Evolutionary conservation across 2,113 vertebrate species (phyloP).

Genomic region (Dinomys branickii): DNA sequence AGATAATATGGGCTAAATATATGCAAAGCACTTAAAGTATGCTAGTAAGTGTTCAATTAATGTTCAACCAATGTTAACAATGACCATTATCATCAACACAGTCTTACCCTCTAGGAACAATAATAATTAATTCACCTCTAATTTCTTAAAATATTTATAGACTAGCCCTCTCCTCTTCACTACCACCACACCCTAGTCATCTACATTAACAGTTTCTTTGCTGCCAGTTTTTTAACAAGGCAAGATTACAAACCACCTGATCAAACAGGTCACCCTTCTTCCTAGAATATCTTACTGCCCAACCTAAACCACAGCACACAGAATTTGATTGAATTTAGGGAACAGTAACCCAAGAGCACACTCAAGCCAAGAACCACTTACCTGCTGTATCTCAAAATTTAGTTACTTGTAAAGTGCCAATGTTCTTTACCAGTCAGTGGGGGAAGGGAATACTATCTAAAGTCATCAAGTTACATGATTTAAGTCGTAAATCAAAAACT

Average conservation of each 20-base stretch:
- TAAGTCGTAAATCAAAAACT: constrained; percentile 31
- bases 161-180: not conserved
- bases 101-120: not conserved
- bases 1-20: not conserved
- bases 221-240: constrained; percentile 12
- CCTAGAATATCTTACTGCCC: not conserved
- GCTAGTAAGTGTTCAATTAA: not conserved
- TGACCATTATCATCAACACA: not conserved
- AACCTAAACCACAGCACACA: not conserved
- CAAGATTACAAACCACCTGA: constrained; percentile 16
- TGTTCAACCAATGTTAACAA: not conserved
- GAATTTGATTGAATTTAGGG: constrained; percentile 1
- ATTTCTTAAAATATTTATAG: constrained; percentile 37
- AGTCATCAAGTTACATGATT: constrained; percentile 3
- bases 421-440: not conserved
- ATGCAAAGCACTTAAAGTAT: not conserved
- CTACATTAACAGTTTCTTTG: not conserved
- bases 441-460: not conserved
- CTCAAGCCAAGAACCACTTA: constrained; percentile 24
- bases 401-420: not conserved
- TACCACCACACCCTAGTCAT: not conserved
- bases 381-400: not conserved
- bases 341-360: not conserved
- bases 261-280: constrained; percentile 6
- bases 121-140: not conserved